Percentiles rank a stretch among this genome's conserved stretches.
These are phyloP conservation scores for Nebria ingens DNA, from an alignment of 1,140 invertebrate genomes.

Conservation along the genomic window DNA sequence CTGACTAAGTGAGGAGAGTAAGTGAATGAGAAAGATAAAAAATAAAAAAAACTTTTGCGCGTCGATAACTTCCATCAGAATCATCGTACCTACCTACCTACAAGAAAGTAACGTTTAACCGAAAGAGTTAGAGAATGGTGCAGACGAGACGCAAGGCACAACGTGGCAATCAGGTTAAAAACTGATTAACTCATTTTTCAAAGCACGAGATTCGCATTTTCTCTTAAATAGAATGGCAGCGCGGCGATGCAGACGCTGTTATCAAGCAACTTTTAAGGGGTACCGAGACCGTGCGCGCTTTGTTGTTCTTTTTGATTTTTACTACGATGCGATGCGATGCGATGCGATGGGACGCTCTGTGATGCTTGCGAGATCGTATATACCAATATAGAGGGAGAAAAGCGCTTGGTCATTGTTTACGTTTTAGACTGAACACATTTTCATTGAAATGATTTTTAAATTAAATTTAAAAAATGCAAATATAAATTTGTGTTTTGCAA, in stretches of 20 bases:
- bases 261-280: no score
- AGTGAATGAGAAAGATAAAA: background rate
- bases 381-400: background rate
- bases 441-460: background rate
- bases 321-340: no score
- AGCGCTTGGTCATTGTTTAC: background rate
- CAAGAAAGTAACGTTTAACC: no score
- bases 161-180: background rate
- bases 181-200: background rate
- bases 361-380: background rate
- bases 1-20: no score
- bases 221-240: background rate
- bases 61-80: no score
- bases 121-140: no score
- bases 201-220: background rate
- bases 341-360: no score
- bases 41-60: background rate
- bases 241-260: background rate
- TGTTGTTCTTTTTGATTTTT: no score
- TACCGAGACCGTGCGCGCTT: background rate
- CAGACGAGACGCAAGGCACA: no score
- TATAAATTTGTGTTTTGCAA: constrained; percentile 26
- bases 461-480: constrained; percentile 25
- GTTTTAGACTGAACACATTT: background rate
- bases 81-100: no score